These are phyloP conservation scores for Otolemur garnettii DNA, from an alignment of 2,113 vertebrate species.

Conservation along the genomic window DNA sequence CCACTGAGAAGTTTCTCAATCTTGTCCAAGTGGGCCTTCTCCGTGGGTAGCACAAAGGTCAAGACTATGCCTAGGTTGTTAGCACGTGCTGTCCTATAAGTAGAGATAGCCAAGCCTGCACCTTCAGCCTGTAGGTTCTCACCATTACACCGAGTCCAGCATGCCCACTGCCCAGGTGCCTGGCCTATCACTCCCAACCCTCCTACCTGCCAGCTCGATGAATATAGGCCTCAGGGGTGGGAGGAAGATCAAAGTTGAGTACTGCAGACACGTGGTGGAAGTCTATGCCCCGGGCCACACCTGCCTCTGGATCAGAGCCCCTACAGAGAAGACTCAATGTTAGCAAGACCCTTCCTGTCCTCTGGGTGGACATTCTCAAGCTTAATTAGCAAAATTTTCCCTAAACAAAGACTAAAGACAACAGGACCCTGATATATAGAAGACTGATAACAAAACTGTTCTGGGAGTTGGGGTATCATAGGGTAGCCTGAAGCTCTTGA, in stretches of 20 bases:
- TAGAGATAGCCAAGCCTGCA: rapidly evolving
- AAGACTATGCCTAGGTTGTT: slow-evolving; percentile 93
- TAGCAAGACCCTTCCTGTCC: neutral
- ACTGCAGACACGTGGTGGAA: slow-evolving; percentile 95
- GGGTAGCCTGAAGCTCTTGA: neutral
- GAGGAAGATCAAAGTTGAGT: slow-evolving; percentile 95
- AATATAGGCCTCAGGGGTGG: slow-evolving; percentile 91
- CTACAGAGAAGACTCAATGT: slow-evolving; percentile 72
- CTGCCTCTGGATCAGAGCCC: slow-evolving; percentile 89
- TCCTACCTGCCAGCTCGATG: slow-evolving; percentile 94
- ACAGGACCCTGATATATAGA: rapidly evolving
- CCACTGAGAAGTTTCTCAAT: slow-evolving; percentile 91
- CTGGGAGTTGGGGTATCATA: rapidly evolving
- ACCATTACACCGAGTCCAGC: neutral
- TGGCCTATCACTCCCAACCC: rapidly evolving
- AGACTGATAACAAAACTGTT: neutral
- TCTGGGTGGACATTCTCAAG: neutral
- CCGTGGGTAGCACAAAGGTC: slow-evolving; percentile 91
- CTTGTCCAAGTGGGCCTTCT: slow-evolving; percentile 85
- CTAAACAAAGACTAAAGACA: neutral
- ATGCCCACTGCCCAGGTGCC: too few species aligned
- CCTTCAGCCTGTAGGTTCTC: neutral
- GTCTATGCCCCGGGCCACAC: slow-evolving; percentile 95
- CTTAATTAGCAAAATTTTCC: too few species aligned
- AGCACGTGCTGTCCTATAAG: slow-evolving; percentile 92